A percentile compares a stretch with the other conserved stretches of the same genome.
These are phyloP conservation scores for Tyrannus savana DNA, from an alignment of 2,113 vertebrate genomes.

Conservation along the genomic window DNA sequence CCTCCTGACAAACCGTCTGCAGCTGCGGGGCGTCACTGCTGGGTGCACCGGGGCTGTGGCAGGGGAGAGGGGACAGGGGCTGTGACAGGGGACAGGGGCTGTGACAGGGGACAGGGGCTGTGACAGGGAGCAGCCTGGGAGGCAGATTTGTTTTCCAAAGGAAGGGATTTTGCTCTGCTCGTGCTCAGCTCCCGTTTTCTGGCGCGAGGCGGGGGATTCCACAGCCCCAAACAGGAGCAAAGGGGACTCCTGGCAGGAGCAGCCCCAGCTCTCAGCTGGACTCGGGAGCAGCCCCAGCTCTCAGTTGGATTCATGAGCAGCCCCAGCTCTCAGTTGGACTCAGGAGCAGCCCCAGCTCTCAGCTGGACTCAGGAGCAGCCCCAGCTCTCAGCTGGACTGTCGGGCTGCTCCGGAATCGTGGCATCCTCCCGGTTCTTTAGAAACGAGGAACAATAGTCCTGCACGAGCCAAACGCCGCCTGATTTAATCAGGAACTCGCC, in stretches of 20 bases:
- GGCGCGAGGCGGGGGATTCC: neutral
- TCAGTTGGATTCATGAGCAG: no score
- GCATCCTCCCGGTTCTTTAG: neutral
- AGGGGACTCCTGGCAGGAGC: neutral
- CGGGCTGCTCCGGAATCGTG: neutral
- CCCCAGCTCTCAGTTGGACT: no score
- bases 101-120: no score
- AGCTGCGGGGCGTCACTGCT: neutral
- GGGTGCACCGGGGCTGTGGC: neutral
- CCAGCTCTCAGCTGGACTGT: neutral
- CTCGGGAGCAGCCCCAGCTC: no score
- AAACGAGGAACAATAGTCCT: neutral
- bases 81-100: neutral
- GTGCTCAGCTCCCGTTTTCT: fast-evolving
- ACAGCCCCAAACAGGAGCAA: neutral
- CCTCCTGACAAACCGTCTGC: neutral
- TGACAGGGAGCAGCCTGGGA: neutral
- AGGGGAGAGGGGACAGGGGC: neutral
- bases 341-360: no score
- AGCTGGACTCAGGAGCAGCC: no score
- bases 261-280: neutral
- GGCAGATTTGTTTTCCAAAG: neutral
- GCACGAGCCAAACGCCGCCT: conserved; percentile 6
- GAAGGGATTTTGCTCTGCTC: neutral
- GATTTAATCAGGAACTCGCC: conserved; percentile 31